A percentile compares a stretch with the other conserved stretches of the same genome.
These are phyloP conservation scores for Halocaridina rubra DNA, from an alignment of 2,888 invertebrate species.

Conservation along the genomic window DNA sequence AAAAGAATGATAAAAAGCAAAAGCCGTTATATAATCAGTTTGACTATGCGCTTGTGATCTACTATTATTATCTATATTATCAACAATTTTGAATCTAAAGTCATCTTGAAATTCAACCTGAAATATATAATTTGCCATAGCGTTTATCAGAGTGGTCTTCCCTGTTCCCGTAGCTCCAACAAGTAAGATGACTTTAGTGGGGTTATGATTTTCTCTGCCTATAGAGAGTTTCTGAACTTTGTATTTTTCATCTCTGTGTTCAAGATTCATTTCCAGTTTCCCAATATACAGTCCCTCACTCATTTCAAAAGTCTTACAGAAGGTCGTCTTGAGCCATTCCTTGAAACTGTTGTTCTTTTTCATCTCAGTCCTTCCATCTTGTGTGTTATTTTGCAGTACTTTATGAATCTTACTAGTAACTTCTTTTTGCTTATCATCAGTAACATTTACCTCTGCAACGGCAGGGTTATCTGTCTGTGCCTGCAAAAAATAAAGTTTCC, in stretches of 20 bases:
- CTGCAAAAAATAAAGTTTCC: no score
- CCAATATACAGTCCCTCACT: constrained; percentile 11
- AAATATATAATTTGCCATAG: constrained; percentile 56
- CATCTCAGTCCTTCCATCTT: no score
- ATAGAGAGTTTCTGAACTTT: constrained; percentile 31
- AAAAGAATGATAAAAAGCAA: constrained; percentile 30
- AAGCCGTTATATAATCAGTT: constrained; percentile 57
- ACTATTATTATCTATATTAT: constrained; percentile 41
- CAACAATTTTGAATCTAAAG: constrained; percentile 49
- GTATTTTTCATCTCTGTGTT: constrained; percentile 12
- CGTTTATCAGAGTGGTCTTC: constrained; percentile 60
- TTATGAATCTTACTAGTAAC: no score
- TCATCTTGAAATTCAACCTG: constrained; percentile 35
- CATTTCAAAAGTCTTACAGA: constrained; percentile 1
- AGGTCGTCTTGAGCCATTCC: not conserved
- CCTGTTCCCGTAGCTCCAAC: constrained; percentile 59
- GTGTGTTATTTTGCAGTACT: no score
- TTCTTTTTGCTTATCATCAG: no score
- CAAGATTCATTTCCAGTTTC: constrained; percentile 24
- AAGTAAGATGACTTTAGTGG: constrained; percentile 38
- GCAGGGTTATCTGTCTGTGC: no score
- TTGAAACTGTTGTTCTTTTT: no score
- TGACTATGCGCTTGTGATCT: constrained; percentile 59
- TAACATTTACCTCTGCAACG: no score
- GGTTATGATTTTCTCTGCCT: constrained; percentile 2